Evolutionary conservation across 2,113 vertebrate species (phyloP).

Genomic region (Gobio gobio): DNA sequence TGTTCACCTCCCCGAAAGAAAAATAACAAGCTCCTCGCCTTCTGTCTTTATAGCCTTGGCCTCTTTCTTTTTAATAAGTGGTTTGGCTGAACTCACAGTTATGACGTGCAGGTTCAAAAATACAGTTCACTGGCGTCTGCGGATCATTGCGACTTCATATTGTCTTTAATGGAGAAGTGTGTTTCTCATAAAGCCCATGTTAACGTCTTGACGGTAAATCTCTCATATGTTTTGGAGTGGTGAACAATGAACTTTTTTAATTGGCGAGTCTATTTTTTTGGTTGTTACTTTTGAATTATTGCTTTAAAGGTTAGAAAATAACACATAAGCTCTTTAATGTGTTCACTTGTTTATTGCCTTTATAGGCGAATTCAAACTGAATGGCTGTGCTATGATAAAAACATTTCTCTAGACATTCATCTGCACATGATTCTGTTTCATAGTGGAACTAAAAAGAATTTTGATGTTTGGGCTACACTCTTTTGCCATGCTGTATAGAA

Average conservation of each 20-base stretch:
- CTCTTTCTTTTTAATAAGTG: constrained; percentile 75
- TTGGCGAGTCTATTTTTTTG: constrained; percentile 48
- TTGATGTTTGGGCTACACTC: background rate
- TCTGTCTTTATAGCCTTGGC: constrained; percentile 79
- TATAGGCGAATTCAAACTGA: background rate
- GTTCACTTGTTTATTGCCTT: background rate
- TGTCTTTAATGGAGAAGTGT: constrained; percentile 67
- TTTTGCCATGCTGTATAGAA: background rate
- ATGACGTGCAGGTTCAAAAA: constrained; percentile 73
- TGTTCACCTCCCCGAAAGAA: constrained; percentile 79
- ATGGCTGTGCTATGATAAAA: background rate
- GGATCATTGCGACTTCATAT: constrained; percentile 68
- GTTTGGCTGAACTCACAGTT: constrained; percentile 69
- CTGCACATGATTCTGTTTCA: background rate
- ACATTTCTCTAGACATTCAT: background rate
- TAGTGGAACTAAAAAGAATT: background rate
- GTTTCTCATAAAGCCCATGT: constrained; percentile 73
- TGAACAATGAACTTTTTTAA: constrained; percentile 55
- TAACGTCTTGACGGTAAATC: constrained; percentile 59
- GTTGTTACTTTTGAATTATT: background rate
- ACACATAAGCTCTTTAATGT: background rate
- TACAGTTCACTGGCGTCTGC: constrained; percentile 72
- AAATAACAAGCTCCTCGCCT: constrained; percentile 78
- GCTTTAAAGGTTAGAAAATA: constrained; percentile 17
- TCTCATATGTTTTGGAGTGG: constrained; percentile 59